These are phyloP conservation scores for Axea sp. DNA, from an alignment of 2,888 invertebrate genomes.

Conservation along the genomic window DNA sequence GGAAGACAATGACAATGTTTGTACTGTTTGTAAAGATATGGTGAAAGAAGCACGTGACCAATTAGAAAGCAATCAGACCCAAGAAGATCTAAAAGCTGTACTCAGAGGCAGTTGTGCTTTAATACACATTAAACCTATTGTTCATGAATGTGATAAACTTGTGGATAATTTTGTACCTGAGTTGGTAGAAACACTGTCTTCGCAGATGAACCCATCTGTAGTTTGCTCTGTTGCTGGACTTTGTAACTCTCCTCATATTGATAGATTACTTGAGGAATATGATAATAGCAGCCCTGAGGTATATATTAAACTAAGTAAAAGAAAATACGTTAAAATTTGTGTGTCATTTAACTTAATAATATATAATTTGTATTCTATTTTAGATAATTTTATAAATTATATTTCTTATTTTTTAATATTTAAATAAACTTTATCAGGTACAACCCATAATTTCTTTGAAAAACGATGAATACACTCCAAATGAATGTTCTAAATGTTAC, in stretches of 20 bases:
- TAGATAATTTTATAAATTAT: too few species aligned
- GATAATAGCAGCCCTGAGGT: constrained; percentile 66
- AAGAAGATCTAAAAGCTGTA: constrained; percentile 90
- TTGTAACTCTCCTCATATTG: constrained; percentile 88
- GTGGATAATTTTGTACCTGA: constrained; percentile 93
- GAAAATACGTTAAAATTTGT: too few species aligned
- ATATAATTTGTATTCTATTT: too few species aligned
- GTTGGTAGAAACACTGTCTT: constrained; percentile 91
- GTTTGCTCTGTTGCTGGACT: constrained; percentile 94
- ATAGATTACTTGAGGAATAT: constrained; percentile 83
- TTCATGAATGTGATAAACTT: constrained; percentile 87
- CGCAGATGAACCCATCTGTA: constrained; percentile 93
- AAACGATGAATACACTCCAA: constrained; percentile 74
- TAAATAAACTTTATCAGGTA: constrained; percentile 9
- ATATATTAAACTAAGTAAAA: constrained; percentile 15
- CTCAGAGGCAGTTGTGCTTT: constrained; percentile 93
- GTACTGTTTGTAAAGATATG: constrained; percentile 93
- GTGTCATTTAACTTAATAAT: too few species aligned
- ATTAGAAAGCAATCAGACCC: constrained; percentile 92
- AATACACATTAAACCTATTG: constrained; percentile 86
- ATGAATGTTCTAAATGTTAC: constrained; percentile 75
- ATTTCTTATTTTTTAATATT: too few species aligned
- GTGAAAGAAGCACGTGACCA: constrained; percentile 93
- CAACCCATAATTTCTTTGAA: constrained; percentile 61
- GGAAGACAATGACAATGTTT: constrained; percentile 88